Conservation (phyloP, 2,113 vertebrate genomes). For the Catharus minimus region DNA sequence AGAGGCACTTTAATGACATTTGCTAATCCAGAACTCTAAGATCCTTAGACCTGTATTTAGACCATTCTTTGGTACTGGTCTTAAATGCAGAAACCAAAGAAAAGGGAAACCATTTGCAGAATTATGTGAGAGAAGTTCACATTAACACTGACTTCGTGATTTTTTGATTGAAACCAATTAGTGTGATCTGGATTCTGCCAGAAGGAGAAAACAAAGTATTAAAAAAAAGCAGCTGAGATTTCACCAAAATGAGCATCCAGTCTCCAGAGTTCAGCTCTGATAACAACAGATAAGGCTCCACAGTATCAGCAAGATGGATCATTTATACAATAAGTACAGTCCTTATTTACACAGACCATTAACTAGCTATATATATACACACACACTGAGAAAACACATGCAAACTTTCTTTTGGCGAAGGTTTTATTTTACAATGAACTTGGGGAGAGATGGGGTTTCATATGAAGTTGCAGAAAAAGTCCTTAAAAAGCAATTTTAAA, state of each 20-base stretch:
- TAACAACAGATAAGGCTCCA: background rate
- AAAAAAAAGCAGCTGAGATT: background rate
- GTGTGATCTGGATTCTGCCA: background rate
- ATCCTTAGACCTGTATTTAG: background rate
- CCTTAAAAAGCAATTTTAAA: conserved; percentile 1
- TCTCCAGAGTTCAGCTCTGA: background rate
- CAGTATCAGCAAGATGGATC: background rate
- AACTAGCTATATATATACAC: background rate
- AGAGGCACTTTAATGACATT: background rate
- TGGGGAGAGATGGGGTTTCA: background rate
- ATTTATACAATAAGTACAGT: background rate
- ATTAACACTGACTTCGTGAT: background rate
- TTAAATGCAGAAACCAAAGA: background rate
- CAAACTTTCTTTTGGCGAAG: background rate
- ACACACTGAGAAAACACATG: background rate
- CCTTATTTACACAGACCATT: conserved; percentile 20
- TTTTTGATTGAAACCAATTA: background rate
- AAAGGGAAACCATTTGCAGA: background rate
- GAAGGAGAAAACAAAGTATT: background rate
- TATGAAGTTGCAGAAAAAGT: background rate
- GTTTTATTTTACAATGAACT: background rate
- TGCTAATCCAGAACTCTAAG: background rate
- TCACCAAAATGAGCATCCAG: background rate
- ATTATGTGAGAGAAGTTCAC: background rate
- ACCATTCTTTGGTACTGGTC: background rate